Evolutionary conservation across 1,140 invertebrate genomes (phyloP).

Genomic region (Magallana ariakensis): DNA sequence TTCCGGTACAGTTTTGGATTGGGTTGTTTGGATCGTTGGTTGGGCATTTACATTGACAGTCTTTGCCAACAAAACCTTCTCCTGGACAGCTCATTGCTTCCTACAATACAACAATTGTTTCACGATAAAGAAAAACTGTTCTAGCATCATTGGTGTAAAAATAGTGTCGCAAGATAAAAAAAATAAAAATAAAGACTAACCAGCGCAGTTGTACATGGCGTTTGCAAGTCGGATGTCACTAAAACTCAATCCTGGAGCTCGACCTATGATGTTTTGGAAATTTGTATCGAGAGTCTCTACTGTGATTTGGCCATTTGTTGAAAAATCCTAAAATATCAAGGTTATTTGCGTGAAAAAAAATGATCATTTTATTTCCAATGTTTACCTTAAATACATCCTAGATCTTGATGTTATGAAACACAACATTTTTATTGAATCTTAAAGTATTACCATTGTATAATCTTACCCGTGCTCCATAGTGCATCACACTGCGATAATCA

Average conservation of each 20-base stretch:
- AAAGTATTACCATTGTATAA: too few relatives aligned
- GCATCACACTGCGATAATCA: slow-evolving; percentile 95
- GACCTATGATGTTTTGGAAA: slow-evolving; percentile 67
- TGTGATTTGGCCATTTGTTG: slow-evolving; percentile 58
- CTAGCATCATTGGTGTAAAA: neutral
- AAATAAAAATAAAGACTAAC: slow-evolving; percentile 17
- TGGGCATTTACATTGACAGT: slow-evolving; percentile 66
- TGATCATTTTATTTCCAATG: too few relatives aligned
- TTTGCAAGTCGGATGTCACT: slow-evolving; percentile 67
- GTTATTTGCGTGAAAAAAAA: neutral
- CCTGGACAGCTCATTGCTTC: slow-evolving; percentile 51
- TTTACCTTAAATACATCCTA: too few relatives aligned
- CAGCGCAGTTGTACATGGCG: slow-evolving; percentile 65
- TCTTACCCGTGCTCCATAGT: slow-evolving; percentile 85
- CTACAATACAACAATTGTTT: neutral
- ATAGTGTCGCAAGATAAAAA: neutral
- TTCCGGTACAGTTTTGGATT: neutral
- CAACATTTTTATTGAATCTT: too few relatives aligned
- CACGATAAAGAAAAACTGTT: neutral
- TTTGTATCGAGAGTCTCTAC: slow-evolving; percentile 60
- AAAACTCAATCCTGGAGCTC: slow-evolving; percentile 63
- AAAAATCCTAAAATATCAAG: slow-evolving; percentile 58
- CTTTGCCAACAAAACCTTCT: slow-evolving; percentile 64
- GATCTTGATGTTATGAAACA: too few relatives aligned
- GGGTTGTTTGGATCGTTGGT: slow-evolving; percentile 30